phyloP scores from a whole-genome alignment of 1,140 invertebrate genomes.

The Periplaneta americana region DNA sequence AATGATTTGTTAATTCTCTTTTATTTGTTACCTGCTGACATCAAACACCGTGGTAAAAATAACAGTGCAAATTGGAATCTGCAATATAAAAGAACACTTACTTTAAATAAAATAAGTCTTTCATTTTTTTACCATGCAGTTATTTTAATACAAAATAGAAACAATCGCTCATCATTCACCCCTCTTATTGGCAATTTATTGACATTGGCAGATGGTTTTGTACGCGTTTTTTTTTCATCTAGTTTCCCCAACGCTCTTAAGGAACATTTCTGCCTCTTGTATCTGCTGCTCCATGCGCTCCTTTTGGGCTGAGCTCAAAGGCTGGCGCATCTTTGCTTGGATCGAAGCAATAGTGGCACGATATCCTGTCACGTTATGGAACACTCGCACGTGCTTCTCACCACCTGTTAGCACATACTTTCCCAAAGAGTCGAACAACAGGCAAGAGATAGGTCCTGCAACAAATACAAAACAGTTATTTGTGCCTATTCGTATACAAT shows the following conservation, averaged over 20 bases:
- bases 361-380: slow-evolving; percentile 77
- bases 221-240: slow-evolving; percentile 11
- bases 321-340: slow-evolving; percentile 54
- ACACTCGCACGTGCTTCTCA: slow-evolving; percentile 69
- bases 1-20: too few species aligned
- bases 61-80: neutral
- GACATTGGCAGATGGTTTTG: neutral
- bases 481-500: neutral
- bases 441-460: slow-evolving; percentile 58
- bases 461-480: slow-evolving; percentile 25
- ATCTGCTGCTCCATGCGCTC: slow-evolving; percentile 69
- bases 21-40: slow-evolving; percentile 11
- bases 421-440: slow-evolving; percentile 67
- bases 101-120: neutral
- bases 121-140: neutral
- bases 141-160: neutral
- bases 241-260: slow-evolving; percentile 42
- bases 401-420: slow-evolving; percentile 69
- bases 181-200: neutral
- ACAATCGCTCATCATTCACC: neutral
- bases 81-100: neutral
- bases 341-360: slow-evolving; percentile 59
- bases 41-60: slow-evolving; percentile 23
- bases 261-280: slow-evolving; percentile 51
- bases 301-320: slow-evolving; percentile 51